phyloP scores from a whole-genome alignment of 1,140 invertebrate species.

The Drosophila guanche region DNA sequence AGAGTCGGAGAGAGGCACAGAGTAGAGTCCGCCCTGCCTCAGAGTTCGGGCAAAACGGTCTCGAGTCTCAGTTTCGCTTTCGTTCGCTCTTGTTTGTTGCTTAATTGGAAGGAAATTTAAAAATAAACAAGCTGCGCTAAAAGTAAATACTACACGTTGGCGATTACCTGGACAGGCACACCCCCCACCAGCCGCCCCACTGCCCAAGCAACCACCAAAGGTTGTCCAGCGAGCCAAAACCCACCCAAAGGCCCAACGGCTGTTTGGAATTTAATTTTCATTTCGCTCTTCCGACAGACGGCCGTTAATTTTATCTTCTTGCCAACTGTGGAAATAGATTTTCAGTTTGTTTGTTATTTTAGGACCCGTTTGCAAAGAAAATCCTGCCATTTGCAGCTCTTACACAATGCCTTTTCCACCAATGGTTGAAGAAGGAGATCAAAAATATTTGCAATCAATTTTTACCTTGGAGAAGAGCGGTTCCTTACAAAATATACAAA shows the following conservation, averaged over 20 bases:
- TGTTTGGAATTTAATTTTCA: conserved; percentile 81
- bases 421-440: too few relatives aligned
- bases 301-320: conserved; percentile 74
- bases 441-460: too few relatives aligned
- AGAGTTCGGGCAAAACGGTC: background rate
- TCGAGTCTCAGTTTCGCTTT: conserved; percentile 25
- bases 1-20: background rate
- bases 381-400: background rate
- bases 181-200: background rate
- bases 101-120: conserved; percentile 82
- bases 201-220: conserved; percentile 7
- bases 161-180: conserved; percentile 65
- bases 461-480: too few relatives aligned
- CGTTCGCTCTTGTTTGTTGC: conserved; percentile 71
- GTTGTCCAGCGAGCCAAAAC: background rate
- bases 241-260: conserved; percentile 50
- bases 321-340: conserved; percentile 72
- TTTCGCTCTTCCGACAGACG: conserved; percentile 36
- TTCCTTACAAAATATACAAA: background rate
- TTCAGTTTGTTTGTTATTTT: conserved; percentile 60
- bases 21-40: background rate
- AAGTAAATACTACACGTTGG: conserved; percentile 77
- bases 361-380: conserved; percentile 43
- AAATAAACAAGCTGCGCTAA: conserved; percentile 78
- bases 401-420: conserved; percentile 23